Evolutionary conservation across 2,113 vertebrate species (phyloP), one percentile per base, ranked within the genome.

Genomic region (Mesocricetus auratus): DNA sequence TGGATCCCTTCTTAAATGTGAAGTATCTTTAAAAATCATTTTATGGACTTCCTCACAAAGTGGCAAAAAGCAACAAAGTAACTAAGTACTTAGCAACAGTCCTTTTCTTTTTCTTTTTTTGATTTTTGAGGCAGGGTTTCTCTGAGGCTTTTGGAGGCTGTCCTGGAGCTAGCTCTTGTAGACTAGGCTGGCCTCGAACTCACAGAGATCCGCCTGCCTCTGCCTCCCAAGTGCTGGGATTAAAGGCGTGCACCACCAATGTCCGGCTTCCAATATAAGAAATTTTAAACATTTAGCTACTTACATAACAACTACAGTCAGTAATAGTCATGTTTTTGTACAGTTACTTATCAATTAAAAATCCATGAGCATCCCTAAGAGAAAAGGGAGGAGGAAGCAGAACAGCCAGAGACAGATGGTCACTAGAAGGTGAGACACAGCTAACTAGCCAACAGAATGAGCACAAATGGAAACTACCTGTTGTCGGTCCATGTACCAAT

Each of bases 21-120:
- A 91, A 68, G 31, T 90, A 6, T 62, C 56, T 53, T 92, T 74
- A 83, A 94, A 85, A 92, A 75, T 39, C 24, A 94, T 39, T 66
- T 90, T 74, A 93, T 17, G 36, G 39, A 69, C 39, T 58, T 29
- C 66, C 56, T 77, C 75, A 50, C 7, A 24, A 89, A 56, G 45
- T 69, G n/a, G 81, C 71, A 88, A 11, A 78, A 68, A 89, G 31
- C 66, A 92, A 88, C 64, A 95, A 73, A 81, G 26, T 6, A 77
- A 39, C 68, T 89, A 15, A 58, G 47, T 75, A 50, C 19, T 42
- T 50, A 82, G 0, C 33, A 53, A 42, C 24, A 83, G 29, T 33
- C 42, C 29, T 26, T 42, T 24, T 75, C 13, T 24, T 26, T 53
- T 10, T 53, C 12, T 53, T 53, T 53, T 53, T 10, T 53, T 53